A percentile compares a stretch with the other conserved stretches of the same genome.
Evolutionary conservation across 2,797 vertebrate species (phyloP).

Genomic region (Xyrichtys novacula): DNA sequence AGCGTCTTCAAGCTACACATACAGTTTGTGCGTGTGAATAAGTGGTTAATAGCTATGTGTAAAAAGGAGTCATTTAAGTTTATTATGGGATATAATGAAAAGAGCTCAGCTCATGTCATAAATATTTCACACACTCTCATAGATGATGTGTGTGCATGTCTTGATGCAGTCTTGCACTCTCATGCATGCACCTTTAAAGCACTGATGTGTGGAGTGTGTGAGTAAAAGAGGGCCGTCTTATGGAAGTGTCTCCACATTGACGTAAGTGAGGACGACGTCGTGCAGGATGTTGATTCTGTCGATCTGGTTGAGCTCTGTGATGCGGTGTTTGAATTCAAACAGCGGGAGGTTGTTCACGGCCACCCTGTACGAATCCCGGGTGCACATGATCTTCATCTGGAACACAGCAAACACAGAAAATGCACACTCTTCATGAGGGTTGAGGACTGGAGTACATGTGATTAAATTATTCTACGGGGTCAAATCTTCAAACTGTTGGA

Average conservation of each 20-base stretch:
- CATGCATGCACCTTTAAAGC: not conserved
- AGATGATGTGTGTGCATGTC: not conserved
- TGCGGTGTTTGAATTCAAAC: conserved; percentile 90
- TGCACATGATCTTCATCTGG: conserved; percentile 88
- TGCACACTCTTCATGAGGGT: not conserved
- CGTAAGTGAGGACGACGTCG: conserved; percentile 87
- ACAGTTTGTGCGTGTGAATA: conserved; percentile 6
- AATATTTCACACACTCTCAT: conserved; percentile 10
- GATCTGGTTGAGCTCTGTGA: conserved; percentile 87
- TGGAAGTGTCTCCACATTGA: conserved; percentile 82
- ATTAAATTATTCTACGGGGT: not conserved
- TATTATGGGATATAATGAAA: conserved; percentile 9
- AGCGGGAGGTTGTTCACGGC: conserved; percentile 88
- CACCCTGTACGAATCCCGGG: conserved; percentile 88
- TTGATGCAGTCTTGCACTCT: not conserved
- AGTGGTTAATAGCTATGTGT: conserved; percentile 43
- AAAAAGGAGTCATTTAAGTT: not conserved
- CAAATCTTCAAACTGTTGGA: not conserved
- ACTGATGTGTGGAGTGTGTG: not conserved
- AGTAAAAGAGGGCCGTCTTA: conserved; percentile 42
- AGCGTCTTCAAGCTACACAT: conserved; percentile 11
- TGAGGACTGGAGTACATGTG: not conserved
- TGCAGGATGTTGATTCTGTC: conserved; percentile 87
- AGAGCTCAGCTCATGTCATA: conserved; percentile 43
- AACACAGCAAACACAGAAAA: conserved; percentile 28